A percentile compares a stretch with the other conserved stretches of the same genome.
These are phyloP conservation scores for Tethea ocularis DNA, from an alignment of 2,888 invertebrate genomes.

Conservation along the genomic window DNA sequence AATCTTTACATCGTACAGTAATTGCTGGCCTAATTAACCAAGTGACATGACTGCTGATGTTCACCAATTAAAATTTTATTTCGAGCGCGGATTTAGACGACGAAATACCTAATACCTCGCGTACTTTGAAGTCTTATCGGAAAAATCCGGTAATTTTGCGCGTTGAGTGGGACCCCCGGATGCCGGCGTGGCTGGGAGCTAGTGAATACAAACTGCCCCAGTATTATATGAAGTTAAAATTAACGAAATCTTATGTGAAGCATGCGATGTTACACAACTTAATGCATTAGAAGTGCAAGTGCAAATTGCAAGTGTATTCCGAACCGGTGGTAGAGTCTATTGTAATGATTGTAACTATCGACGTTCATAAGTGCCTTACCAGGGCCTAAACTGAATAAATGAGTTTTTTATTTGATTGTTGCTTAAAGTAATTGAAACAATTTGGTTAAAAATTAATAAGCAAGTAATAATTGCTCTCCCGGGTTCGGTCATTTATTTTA, in stretches of 20 bases:
- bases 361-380: no score
- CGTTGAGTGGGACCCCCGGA: no score
- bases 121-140: not conserved
- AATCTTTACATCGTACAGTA: not conserved
- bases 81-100: not conserved
- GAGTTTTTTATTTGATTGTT: no score
- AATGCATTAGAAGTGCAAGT: no score
- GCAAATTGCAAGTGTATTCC: no score
- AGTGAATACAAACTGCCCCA: not conserved
- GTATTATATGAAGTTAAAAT: no score
- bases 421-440: no score
- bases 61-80: not conserved
- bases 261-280: no score
- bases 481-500: conserved; percentile 49
- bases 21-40: not conserved
- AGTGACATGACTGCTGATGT: not conserved
- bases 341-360: no score
- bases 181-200: not conserved
- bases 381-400: no score
- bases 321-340: no score
- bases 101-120: not conserved
- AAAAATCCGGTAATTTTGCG: not conserved
- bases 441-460: not conserved
- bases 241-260: no score
- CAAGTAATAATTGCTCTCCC: conserved; percentile 19